Evolutionary conservation across 2,797 vertebrate species (phyloP).

Genomic region (Macrochelys suwanniensis): DNA sequence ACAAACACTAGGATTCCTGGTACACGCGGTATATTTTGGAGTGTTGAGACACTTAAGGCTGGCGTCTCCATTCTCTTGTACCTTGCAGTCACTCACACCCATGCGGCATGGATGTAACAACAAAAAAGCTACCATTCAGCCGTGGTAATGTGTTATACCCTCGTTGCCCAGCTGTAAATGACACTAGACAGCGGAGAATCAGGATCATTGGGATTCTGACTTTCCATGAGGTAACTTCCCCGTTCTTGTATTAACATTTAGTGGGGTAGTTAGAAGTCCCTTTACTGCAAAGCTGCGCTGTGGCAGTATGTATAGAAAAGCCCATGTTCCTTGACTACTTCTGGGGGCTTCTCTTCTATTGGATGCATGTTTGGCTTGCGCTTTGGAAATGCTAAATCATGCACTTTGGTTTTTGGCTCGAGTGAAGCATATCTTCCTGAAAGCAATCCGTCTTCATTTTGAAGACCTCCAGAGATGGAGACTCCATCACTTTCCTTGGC

Average conservation of each 20-base stretch:
- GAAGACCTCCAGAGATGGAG: background rate
- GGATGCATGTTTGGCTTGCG: background rate
- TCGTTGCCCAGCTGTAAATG: slow-evolving; percentile 18
- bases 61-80: background rate
- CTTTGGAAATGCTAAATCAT: background rate
- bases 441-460: background rate
- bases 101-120: slow-evolving; percentile 9
- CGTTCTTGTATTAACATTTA: background rate
- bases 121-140: slow-evolving; percentile 9
- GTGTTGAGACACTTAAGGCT: slow-evolving; percentile 64
- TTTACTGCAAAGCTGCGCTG: slow-evolving; percentile 12
- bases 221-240: slow-evolving; percentile 58
- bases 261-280: background rate
- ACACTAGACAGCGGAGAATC: background rate
- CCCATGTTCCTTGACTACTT: slow-evolving; percentile 14
- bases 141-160: slow-evolving; percentile 47
- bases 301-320: background rate
- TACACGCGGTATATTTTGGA: slow-evolving; percentile 69
- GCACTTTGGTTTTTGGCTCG: background rate
- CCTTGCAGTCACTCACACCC: slow-evolving; percentile 52
- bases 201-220: background rate
- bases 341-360: slow-evolving; percentile 29
- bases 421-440: background rate
- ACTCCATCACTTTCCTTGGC: background rate
- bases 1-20: slow-evolving; percentile 56